Percentiles rank a stretch among this genome's conserved stretches.
Conservation (phyloP, 1,140 invertebrate species). For the Coboldia fuscipes region DNA sequence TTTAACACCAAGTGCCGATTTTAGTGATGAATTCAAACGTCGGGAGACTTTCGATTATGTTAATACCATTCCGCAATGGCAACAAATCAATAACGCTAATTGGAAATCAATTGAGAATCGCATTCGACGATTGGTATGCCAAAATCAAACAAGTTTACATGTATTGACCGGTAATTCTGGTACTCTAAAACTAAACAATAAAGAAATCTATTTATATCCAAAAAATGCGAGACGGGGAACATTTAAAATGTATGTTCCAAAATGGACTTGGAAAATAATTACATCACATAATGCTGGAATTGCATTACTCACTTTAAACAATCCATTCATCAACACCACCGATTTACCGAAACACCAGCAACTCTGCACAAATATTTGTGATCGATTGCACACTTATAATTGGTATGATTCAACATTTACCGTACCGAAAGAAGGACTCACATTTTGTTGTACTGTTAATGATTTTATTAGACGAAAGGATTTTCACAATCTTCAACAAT, state of each 20-base stretch:
- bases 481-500: too few relatives aligned
- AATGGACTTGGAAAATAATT: constrained; percentile 24
- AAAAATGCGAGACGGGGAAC: constrained; percentile 18
- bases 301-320: constrained; percentile 25
- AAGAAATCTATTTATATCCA: constrained; percentile 5
- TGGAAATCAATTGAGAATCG: constrained; percentile 24
- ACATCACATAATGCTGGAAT: constrained; percentile 14
- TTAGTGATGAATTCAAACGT: constrained; percentile 23
- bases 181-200: constrained; percentile 14
- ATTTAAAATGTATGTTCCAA: constrained; percentile 20
- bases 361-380: constrained; percentile 21
- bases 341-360: constrained; percentile 5
- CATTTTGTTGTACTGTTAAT: too few relatives aligned
- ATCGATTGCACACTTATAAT: too few relatives aligned
- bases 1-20: constrained; percentile 28
- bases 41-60: constrained; percentile 27
- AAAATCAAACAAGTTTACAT: constrained; percentile 9
- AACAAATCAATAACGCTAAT: constrained; percentile 24
- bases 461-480: too few relatives aligned
- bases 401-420: too few relatives aligned
- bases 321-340: constrained; percentile 16
- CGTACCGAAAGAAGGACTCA: too few relatives aligned
- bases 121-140: constrained; percentile 13
- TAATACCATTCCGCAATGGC: constrained; percentile 31
- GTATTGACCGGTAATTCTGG: constrained; percentile 22